These are phyloP conservation scores for Rhadinocentrus ornatus DNA, from an alignment of 2,797 vertebrate genomes.

Conservation along the genomic window DNA sequence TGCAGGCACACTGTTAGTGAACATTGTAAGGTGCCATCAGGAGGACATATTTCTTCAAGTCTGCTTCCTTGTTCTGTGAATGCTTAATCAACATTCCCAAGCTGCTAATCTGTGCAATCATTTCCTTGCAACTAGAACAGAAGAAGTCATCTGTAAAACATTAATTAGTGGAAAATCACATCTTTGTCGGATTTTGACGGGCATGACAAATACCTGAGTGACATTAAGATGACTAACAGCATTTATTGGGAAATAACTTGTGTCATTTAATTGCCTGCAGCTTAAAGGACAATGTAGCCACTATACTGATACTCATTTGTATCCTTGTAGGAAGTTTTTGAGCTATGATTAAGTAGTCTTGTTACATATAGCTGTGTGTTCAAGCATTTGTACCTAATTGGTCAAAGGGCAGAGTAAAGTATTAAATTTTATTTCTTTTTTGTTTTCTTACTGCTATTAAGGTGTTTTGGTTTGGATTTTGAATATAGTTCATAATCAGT, in stretches of 20 bases:
- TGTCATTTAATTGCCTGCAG: constrained; percentile 16
- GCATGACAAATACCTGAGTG: constrained; percentile 21
- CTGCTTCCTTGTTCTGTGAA: background rate
- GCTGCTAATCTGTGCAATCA: constrained; percentile 18
- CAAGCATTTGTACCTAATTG: background rate
- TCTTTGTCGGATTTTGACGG: constrained; percentile 22
- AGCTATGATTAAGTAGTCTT: constrained; percentile 7
- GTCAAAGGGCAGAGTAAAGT: background rate
- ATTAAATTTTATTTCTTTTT: background rate
- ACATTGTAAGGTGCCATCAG: constrained; percentile 7
- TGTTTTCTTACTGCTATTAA: background rate
- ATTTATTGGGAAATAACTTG: constrained; percentile 24
- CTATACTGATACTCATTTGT: constrained; percentile 22
- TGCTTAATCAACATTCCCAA: constrained; percentile 25
- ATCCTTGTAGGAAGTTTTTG: constrained; percentile 2
- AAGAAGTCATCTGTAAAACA: constrained; percentile 1
- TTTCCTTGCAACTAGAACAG: constrained; percentile 19
- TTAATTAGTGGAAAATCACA: constrained; percentile 19
- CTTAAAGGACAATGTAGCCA: constrained; percentile 10
- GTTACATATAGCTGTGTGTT: background rate
- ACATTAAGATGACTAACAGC: constrained; percentile 20
- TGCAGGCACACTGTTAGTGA: background rate
- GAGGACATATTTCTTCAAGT: constrained; percentile 9
- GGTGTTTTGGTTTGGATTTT: background rate
- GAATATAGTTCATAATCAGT: background rate